Evolutionary conservation across 2,797 vertebrate genomes (phyloP), one percentile per base, ranked within the genome.

Genomic region (Lepus townsendii): DNA sequence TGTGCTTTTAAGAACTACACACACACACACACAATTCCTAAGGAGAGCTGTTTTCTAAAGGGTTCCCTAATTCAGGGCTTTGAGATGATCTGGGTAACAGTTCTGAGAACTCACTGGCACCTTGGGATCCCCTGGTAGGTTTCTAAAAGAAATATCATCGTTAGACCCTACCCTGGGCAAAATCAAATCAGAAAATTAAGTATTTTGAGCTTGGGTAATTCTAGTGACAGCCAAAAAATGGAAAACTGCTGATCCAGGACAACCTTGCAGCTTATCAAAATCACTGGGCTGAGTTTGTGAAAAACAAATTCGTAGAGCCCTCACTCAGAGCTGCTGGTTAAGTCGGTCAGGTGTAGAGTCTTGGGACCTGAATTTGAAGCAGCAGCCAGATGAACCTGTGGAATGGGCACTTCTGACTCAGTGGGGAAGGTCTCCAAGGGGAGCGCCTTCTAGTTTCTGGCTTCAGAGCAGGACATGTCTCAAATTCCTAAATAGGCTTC

Each of bases 141-240:
- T 66, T 89, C 47, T 75, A 35, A 78, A 66, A 88, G 35, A 80
- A 65, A 80, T 62, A 26, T 7, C 11, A 19, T 82, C 77, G 26
- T n/a, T 52, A 24, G 30, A 24, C 47, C 62, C 32, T 6, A 78
- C 9, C 24, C 20, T 88, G 57, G 75, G 63, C 8, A 91, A 85
- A 94, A 82, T 60, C 11, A 80, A 95, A 50, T 52, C 35, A 75
- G 79, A 88, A 60, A 60, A 6, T 80, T 83, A 27, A 8, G 35
- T 42, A n/a, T 13, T 66, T 86, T 47, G 68, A 72, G 12, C 24
- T 83, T 9, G 9, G 5, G 2, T 35, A 57, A 92, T 93, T 90
- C 35, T 77, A 90, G 47, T 80, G 11, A 95, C 10, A 79, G 24
- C 30, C 38, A 50, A 88, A 83, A 90, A 83, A 86, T 24, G 62